Base-by-base conservation (phyloP, 2,797 vertebrate species). In the Orientallactaga sibirica region DNA sequence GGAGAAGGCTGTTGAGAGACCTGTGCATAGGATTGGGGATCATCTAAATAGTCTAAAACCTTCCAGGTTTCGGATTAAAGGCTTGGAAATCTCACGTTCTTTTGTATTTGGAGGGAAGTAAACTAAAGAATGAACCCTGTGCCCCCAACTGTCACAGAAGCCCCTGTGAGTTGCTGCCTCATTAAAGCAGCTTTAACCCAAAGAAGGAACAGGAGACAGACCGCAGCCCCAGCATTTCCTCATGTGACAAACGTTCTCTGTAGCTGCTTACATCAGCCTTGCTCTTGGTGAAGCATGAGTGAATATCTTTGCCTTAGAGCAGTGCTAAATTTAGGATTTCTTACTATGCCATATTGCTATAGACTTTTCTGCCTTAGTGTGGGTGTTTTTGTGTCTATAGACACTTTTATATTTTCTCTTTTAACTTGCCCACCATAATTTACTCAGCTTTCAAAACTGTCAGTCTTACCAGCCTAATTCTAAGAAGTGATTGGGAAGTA, bases 361-460 rank as follows among this genome's bases (percentile, higher is more conserved):
- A 86, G 83, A 94, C 48, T 62, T 86, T 12, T 52, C 58, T 76
- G 19, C 67, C 18, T n/a, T 48, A 66, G 24, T 27, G 3, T 52
- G 62, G 76, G 43, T 71, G 16, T 16, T 58, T 87, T 24, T 75
- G 19, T 87, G 27, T 43, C 14, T 74, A 41, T 55, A 52, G 55
- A 43, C 4, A 24, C 24, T 82, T 86, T 29, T 4, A 1, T 70
- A 55, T n/a, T 33, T 61, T 0, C 3, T 92, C 41, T 41, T 79
- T 86, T 16, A 52, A 74, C 83, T 84, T 84, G 27, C 43, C n/a
- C 24, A 22, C n/a, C 81, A 14, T 92, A 22, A 43, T 89, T 90
- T 71, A 14, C n/a, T 87, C 18, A 25, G 77, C 16, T 22, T 84
- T 89, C 43, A 66, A 33, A 25, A 29, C 61, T 74, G 16, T 61